Evolutionary conservation across 2,888 invertebrate genomes (phyloP).

Genomic region (Aspidiotus rigidus): DNA sequence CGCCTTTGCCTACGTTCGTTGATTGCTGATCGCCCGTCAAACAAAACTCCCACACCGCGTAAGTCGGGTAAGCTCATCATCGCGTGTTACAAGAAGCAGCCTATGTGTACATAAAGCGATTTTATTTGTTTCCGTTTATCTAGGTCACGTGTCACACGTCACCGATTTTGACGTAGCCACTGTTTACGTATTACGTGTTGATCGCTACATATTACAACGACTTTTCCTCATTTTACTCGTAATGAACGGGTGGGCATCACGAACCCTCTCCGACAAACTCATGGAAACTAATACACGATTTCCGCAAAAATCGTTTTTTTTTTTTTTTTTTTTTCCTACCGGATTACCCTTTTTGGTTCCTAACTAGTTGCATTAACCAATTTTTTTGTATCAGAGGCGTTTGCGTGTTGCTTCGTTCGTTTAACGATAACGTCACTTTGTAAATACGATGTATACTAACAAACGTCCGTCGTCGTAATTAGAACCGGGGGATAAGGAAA

Average conservation of each 20-base stretch:
- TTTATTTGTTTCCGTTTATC: constrained; percentile 25
- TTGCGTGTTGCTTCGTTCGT: constrained; percentile 18
- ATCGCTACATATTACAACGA: constrained; percentile 14
- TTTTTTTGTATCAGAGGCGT: constrained; percentile 6
- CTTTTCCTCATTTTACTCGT: no score
- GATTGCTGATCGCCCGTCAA: no score
- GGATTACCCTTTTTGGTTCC: neutral
- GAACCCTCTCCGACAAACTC: no score
- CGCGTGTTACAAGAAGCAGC: constrained; percentile 18
- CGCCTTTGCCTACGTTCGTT: neutral
- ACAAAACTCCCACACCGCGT: no score
- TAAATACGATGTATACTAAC: neutral
- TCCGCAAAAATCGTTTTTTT: neutral
- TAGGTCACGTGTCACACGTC: constrained; percentile 30
- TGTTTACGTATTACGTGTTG: constrained; percentile 29
- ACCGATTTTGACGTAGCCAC: constrained; percentile 21
- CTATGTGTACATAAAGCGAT: no score
- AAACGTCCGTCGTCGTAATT: neutral
- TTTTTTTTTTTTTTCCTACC: neutral
- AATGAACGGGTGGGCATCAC: no score
- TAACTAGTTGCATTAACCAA: constrained; percentile 20
- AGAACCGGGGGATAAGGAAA: neutral
- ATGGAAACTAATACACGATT: no score
- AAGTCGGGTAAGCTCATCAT: constrained; percentile 16
- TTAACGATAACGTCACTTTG: constrained; percentile 21